Conservation (phyloP, 2,113 vertebrate genomes). For the Callaeas wilsoni region DNA sequence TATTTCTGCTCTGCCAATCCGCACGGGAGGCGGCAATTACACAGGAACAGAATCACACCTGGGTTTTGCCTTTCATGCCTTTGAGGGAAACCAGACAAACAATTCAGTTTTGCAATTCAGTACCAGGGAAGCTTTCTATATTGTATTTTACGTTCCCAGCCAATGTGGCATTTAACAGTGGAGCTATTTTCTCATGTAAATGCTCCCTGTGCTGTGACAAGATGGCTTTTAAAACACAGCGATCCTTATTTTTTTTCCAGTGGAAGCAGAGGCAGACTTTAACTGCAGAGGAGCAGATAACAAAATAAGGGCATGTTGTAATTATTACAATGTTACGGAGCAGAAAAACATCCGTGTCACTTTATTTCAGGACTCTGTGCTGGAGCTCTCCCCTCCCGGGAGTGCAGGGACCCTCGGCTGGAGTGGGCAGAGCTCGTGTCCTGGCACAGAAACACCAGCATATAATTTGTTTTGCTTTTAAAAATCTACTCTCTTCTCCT, state of each 20-base stretch:
- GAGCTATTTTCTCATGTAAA: background rate
- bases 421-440: background rate
- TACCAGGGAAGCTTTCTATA: background rate
- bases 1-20: background rate
- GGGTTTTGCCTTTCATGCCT: fast-evolving
- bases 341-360: fast-evolving
- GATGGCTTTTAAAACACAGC: background rate
- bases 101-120: fast-evolving
- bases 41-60: background rate
- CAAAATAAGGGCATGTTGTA: background rate
- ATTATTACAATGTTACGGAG: background rate
- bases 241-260: background rate
- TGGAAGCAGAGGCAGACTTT: background rate
- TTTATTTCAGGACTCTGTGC: background rate
- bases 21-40: fast-evolving
- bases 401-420: background rate
- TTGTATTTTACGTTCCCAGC: background rate
- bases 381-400: background rate
- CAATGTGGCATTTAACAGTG: background rate
- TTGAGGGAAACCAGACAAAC: background rate
- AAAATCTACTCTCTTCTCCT: background rate
- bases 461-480: background rate
- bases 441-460: fast-evolving
- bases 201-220: background rate
- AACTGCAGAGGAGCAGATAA: background rate